phyloP scores from a whole-genome alignment of 2,888 invertebrate genomes.

The Tupiocoris notatus region DNA sequence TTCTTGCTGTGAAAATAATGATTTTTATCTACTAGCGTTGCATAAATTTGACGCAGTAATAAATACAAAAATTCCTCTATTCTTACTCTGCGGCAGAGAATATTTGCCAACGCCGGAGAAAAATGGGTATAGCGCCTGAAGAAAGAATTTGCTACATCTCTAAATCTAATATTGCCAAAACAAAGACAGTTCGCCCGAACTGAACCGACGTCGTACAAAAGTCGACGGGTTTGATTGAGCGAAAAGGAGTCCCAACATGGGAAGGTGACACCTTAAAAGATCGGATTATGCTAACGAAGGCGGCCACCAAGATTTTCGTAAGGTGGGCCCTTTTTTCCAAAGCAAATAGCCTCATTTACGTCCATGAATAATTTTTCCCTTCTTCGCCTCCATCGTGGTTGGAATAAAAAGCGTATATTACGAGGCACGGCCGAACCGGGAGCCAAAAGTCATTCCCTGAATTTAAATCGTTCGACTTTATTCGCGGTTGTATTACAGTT shows the following conservation, averaged over 20 bases:
- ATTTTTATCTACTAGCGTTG: too few species aligned
- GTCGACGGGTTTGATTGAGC: background rate
- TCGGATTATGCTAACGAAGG: conserved; percentile 19
- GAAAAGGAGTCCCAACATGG: background rate
- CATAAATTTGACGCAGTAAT: too few species aligned
- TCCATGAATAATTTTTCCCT: conserved; percentile 28
- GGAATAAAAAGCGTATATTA: conserved; percentile 24
- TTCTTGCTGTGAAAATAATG: too few species aligned
- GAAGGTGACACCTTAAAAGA: conserved; percentile 1
- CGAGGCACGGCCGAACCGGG: background rate
- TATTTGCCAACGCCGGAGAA: too few species aligned
- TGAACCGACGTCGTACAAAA: too few species aligned
- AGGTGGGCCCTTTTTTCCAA: conserved; percentile 30
- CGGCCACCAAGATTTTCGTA: conserved; percentile 4
- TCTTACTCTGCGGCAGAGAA: too few species aligned
- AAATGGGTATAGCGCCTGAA: too few species aligned
- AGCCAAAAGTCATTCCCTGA: background rate
- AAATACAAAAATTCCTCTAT: too few species aligned
- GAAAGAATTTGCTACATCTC: too few species aligned
- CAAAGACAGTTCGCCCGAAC: too few species aligned
- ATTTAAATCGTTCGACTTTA: conserved; percentile 9
- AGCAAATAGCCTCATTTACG: conserved; percentile 35
- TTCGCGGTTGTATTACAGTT: too few species aligned
- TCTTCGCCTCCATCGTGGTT: conserved; percentile 12
- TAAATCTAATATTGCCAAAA: too few species aligned